A percentile compares a stretch with the other conserved stretches of the same genome.
These are phyloP conservation scores for Delphinus delphis DNA, from an alignment of 2,113 vertebrate genomes.

Conservation along the genomic window DNA sequence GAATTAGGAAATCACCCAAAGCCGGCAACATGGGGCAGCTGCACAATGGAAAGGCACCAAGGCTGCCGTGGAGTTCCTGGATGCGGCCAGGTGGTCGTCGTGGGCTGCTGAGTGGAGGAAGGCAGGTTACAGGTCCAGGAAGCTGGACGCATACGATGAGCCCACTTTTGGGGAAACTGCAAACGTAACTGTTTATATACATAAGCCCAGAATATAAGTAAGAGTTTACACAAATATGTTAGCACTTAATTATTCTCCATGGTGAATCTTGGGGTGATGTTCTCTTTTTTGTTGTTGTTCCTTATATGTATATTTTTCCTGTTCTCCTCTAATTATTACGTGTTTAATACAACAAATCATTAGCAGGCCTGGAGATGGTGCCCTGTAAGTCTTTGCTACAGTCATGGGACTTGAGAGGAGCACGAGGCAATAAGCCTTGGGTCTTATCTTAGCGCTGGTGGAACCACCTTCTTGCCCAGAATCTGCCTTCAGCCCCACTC, in stretches of 20 bases:
- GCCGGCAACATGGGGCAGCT: fast-evolving
- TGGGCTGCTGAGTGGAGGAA: neutral
- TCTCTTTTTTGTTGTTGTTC: neutral
- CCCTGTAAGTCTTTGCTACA: neutral
- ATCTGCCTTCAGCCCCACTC: neutral
- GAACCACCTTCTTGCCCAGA: neutral
- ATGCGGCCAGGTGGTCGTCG: neutral
- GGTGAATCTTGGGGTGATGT: neutral
- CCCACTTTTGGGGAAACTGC: neutral
- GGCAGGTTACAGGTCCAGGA: neutral
- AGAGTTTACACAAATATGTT: neutral
- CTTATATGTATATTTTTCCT: neutral
- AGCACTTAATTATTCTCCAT: neutral
- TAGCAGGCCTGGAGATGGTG: neutral
- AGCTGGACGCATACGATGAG: fast-evolving
- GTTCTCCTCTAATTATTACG: neutral
- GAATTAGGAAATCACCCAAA: neutral
- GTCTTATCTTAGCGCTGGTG: neutral
- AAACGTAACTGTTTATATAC: neutral
- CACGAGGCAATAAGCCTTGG: fast-evolving
- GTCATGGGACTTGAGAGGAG: no score
- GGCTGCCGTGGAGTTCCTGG: neutral
- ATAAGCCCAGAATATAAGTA: neutral
- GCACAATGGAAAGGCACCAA: neutral
- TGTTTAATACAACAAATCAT: neutral